These are phyloP conservation scores for Astreopora myriophthalma DNA, from an alignment of 64 coral and sea anemone species.

Conservation along the genomic window DNA sequence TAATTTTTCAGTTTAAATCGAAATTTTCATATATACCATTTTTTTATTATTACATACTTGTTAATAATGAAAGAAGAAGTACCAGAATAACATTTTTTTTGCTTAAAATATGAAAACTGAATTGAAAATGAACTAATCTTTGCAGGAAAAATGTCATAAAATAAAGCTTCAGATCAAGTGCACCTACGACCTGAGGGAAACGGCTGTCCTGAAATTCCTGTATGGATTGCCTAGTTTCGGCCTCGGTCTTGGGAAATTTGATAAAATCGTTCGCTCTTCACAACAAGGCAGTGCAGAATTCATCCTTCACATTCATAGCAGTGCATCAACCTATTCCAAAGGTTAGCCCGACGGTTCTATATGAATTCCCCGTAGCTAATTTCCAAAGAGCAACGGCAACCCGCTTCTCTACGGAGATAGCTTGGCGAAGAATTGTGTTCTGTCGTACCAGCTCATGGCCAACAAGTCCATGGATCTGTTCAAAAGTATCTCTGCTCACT, in stretches of 20 bases:
- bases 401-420: slow-evolving; percentile 23
- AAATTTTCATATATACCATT: not conserved
- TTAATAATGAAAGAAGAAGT: not conserved
- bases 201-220: not conserved
- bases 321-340: slow-evolving; percentile 37
- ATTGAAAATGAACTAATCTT: not conserved
- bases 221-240: slow-evolving; percentile 27
- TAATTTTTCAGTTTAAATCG: not conserved
- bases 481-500: slow-evolving; percentile 51
- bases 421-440: slow-evolving; percentile 26
- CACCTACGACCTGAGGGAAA: too few relatives aligned
- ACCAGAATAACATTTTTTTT: not conserved
- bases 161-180: not conserved
- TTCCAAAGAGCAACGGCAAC: slow-evolving; percentile 2
- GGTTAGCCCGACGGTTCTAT: not conserved
- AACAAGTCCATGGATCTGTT: slow-evolving; percentile 35
- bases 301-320: slow-evolving; percentile 21
- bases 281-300: not conserved
- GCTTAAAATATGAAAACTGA: not conserved
- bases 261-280: slow-evolving; percentile 1
- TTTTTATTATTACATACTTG: not conserved
- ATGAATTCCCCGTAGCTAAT: slow-evolving; percentile 28
- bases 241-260: not conserved
- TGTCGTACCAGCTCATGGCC: slow-evolving; percentile 35
- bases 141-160: not conserved